These are phyloP conservation scores for Ascidia mentula DNA, from an alignment of 23 tunicate genomes.

Conservation along the genomic window DNA sequence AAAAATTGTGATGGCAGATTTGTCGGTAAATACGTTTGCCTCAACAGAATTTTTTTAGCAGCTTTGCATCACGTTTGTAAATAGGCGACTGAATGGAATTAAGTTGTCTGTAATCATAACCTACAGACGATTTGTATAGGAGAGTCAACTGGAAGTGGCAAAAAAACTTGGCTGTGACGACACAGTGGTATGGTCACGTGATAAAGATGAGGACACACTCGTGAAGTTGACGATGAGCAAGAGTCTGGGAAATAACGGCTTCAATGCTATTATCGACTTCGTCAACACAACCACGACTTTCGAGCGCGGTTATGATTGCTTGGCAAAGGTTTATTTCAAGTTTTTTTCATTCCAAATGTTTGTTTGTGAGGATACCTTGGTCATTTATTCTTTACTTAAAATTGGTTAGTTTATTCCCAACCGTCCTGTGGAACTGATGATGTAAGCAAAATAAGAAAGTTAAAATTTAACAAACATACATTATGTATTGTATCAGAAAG, in stretches of 20 bases:
- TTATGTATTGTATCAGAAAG: no score
- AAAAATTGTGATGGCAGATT: constrained; percentile 37
- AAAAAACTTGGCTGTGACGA: constrained; percentile 50
- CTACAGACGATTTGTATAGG: constrained; percentile 35
- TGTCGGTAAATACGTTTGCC: constrained; percentile 25
- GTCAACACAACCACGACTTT: constrained; percentile 32
- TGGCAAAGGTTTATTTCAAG: constrained; percentile 25
- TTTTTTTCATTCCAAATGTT: no score
- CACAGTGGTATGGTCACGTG: constrained; percentile 32
- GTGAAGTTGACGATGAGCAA: constrained; percentile 9
- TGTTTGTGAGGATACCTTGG: no score
- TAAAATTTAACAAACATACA: no score
- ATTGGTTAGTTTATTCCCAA: no score
- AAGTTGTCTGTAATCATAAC: no score
- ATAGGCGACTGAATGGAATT: no score
- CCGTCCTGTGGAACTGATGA: no score
- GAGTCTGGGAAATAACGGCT: constrained; percentile 22
- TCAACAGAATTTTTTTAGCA: no score
- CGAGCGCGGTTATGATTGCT: constrained; percentile 28
- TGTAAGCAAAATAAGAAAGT: no score
- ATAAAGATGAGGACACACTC: not conserved
- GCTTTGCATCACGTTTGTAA: no score
- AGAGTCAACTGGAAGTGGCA: constrained; percentile 34
- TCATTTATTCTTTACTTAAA: no score
- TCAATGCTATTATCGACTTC: constrained; percentile 40